These are phyloP conservation scores for Catocala sponsa DNA, from an alignment of 2,888 invertebrate genomes.

Conservation along the genomic window DNA sequence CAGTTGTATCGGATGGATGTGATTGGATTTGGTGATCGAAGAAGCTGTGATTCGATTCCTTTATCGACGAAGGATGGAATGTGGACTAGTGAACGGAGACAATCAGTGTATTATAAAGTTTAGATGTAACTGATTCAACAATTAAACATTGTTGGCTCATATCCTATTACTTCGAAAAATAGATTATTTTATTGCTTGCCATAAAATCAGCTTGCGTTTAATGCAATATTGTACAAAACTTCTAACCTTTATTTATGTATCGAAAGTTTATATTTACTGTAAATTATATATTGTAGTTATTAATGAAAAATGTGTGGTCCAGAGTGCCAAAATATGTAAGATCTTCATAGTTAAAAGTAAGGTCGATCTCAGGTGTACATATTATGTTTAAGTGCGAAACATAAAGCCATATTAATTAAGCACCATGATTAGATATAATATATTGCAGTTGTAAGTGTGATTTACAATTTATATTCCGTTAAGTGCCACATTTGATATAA, in stretches of 20 bases:
- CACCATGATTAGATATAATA: conserved; percentile 44
- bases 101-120: conserved; percentile 10
- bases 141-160: conserved; percentile 42
- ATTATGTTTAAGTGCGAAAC: conserved; percentile 57
- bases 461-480: conserved; percentile 20
- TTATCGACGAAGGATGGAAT: no score
- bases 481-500: conserved; percentile 7
- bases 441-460: conserved; percentile 49
- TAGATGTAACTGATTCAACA: conserved; percentile 24
- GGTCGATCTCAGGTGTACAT: conserved; percentile 87
- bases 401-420: conserved; percentile 59
- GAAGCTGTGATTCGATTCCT: no score
- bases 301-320: conserved; percentile 73
- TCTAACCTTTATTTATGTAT: conserved; percentile 51
- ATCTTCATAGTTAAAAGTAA: conserved; percentile 80
- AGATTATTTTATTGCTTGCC: conserved; percentile 49
- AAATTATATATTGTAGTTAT: conserved; percentile 45
- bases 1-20: no score
- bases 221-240: conserved; percentile 61
- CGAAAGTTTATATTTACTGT: conserved; percentile 59
- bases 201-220: conserved; percentile 46
- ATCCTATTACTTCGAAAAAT: conserved; percentile 40
- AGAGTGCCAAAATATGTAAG: conserved; percentile 85
- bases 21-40: no score
- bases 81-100: background rate